phyloP scores from a whole-genome alignment of 2,888 invertebrate genomes.

The Oegoconia quadripuncta region DNA sequence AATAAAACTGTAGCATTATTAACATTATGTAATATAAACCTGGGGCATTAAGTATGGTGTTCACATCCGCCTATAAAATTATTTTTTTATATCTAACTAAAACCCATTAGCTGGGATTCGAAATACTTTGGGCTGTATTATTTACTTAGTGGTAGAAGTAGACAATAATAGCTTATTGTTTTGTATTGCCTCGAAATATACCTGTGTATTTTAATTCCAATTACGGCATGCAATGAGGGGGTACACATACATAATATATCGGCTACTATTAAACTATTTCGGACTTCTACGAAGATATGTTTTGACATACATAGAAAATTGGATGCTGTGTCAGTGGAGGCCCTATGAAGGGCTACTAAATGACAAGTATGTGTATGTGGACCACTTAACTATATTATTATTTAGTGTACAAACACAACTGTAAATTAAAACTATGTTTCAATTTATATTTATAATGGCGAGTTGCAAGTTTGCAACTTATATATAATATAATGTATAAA shows the following conservation, averaged over 20 bases:
- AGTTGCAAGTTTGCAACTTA: slow-evolving; percentile 9
- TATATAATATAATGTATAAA: slow-evolving; percentile 4
- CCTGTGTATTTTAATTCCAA: no score
- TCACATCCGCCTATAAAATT: slow-evolving; percentile 51
- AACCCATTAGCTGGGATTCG: slow-evolving; percentile 25
- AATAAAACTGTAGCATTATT: no score
- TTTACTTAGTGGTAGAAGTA: slow-evolving; percentile 25
- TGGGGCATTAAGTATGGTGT: slow-evolving; percentile 42
- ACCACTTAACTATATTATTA: no score
- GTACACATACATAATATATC: no score
- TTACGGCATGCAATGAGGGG: no score
- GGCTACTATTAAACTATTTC: no score
- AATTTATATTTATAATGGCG: neutral
- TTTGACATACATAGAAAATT: no score
- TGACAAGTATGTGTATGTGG: no score
- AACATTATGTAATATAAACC: slow-evolving; percentile 20
- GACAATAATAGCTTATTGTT: slow-evolving; percentile 35
- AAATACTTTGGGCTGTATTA: slow-evolving; percentile 4
- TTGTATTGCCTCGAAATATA: neutral
- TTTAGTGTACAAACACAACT: no score
- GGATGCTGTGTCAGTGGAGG: no score
- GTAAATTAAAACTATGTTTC: neutral
- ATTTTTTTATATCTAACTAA: slow-evolving; percentile 44
- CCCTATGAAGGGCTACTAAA: no score
- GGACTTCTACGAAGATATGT: no score